A percentile compares a stretch with the other conserved stretches of the same genome.
phyloP scores from a whole-genome alignment of 1,140 invertebrate genomes.

The Halesus radiatus region DNA sequence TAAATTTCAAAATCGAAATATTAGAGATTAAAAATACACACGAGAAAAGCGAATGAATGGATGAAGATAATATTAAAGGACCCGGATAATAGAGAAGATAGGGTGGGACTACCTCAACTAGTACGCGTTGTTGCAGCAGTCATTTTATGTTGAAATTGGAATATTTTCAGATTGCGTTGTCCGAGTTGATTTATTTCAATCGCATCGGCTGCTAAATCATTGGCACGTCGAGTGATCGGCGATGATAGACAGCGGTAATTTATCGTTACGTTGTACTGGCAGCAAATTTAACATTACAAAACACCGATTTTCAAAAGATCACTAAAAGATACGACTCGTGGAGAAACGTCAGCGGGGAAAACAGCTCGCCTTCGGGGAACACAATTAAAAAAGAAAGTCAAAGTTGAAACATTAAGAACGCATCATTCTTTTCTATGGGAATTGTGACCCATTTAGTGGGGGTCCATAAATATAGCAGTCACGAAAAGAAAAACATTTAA shows the following conservation, averaged over 20 bases:
- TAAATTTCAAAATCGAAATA: no score
- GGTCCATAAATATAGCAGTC: not conserved
- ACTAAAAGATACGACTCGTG: not conserved
- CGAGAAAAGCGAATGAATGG: no score
- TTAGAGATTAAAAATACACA: no score
- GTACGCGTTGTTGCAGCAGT: not conserved
- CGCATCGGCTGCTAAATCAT: conserved; percentile 14
- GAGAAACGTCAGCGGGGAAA: not conserved
- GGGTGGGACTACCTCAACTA: no score
- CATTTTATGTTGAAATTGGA: conserved; percentile 5
- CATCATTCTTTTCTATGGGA: not conserved
- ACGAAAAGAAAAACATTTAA: not conserved
- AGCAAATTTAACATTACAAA: conserved; percentile 31
- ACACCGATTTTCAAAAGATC: not conserved
- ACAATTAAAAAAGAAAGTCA: not conserved
- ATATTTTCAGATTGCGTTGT: not conserved
- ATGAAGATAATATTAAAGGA: no score
- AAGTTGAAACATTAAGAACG: conserved; percentile 1
- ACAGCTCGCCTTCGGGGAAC: not conserved
- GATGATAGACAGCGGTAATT: conserved; percentile 25
- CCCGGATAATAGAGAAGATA: no score
- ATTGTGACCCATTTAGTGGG: not conserved
- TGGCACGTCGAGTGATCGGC: conserved; percentile 23
- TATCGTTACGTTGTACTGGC: conserved; percentile 24
- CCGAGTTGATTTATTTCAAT: conserved; percentile 19